Percentiles rank a stretch among this genome's conserved stretches.
Evolutionary conservation across 2,113 vertebrate species (phyloP).

Genomic region (Plectropomus leopardus): DNA sequence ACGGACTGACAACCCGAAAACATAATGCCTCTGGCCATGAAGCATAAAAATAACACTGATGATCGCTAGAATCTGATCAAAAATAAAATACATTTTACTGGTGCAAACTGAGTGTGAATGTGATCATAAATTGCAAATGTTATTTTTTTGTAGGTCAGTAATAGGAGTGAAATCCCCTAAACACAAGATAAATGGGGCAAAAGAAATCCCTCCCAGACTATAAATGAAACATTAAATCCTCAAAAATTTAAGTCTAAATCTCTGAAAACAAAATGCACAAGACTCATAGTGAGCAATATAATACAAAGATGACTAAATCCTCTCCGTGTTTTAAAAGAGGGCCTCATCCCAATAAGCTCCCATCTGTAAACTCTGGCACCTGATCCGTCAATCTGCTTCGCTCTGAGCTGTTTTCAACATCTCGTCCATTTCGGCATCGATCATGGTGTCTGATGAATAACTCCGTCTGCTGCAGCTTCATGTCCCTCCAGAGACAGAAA

Average conservation of each 20-base stretch:
- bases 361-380: conserved; percentile 34
- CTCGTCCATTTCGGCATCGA: not conserved
- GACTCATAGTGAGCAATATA: not conserved
- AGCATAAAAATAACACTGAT: not conserved
- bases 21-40: too few species aligned
- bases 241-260: not conserved
- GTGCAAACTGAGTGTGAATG: too few species aligned
- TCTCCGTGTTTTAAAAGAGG: not conserved
- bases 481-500: not conserved
- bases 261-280: not conserved
- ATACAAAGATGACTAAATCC: conserved; percentile 3
- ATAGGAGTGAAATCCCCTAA: not conserved
- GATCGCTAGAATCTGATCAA: too few species aligned
- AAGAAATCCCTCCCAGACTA: not conserved
- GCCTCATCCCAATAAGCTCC: conserved; percentile 21
- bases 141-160: not conserved
- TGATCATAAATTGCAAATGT: not conserved
- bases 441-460: not conserved
- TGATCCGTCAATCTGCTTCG: conserved; percentile 27
- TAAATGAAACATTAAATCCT: conserved; percentile 3
- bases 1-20: too few species aligned
- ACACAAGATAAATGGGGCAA: not conserved
- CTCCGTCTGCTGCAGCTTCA: not conserved
- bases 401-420: not conserved
- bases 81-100: too few species aligned